Base-by-base conservation (phyloP, 2,113 vertebrate species). In the Polypterus bichir region DNA sequence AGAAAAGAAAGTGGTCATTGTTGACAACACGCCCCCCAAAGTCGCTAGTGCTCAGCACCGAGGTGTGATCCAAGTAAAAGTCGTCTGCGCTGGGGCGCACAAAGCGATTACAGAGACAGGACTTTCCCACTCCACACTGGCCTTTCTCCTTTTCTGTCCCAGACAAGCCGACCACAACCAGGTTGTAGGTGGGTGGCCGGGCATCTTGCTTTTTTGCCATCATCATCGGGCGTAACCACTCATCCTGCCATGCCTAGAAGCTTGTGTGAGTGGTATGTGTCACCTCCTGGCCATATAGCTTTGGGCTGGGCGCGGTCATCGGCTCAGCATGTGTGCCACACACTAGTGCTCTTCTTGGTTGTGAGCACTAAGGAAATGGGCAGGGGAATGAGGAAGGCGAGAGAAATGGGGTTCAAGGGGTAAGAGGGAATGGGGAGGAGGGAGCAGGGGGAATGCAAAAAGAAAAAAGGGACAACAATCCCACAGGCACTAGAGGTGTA, bases 171-270 rank as follows among this genome's bases (percentile, higher is more conserved):
- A 99, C 87, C 81, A 97, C 94, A 59, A 91, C 91, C 74, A 99
- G 79, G 81, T 89, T 92, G 80, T 97, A 97, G 86, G 82, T 94
- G 89, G 93, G 92, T 62, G 88, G 63, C 79, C 93, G 92, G 60
- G 79, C 89, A 85, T 98, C 95, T 86, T 97, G 94, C 86, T 98
- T 98, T 80, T 92, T 92, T 73, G 95, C 93, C 94, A 97, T 97
- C 89, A 96, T 98, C 76, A 89, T 91, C 60, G 81, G 77, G 75
- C 77, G 69, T 80, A 74, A 81, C 65, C 69, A 46, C 70, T 83
- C 95, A 98, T 98, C 88, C 87, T 90, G 91, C 78, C 85, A 86
- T 86, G 75, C 74, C 75, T 68, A 60, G 64, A 75, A 75, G 77
- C 78, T 79, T 70, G 75, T 77, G 49, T 75, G 73, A 70, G 59